A percentile compares a stretch with the other conserved stretches of the same genome.
Evolutionary conservation across 2,797 vertebrate genomes (phyloP).

Genomic region (Dipus sagitta): DNA sequence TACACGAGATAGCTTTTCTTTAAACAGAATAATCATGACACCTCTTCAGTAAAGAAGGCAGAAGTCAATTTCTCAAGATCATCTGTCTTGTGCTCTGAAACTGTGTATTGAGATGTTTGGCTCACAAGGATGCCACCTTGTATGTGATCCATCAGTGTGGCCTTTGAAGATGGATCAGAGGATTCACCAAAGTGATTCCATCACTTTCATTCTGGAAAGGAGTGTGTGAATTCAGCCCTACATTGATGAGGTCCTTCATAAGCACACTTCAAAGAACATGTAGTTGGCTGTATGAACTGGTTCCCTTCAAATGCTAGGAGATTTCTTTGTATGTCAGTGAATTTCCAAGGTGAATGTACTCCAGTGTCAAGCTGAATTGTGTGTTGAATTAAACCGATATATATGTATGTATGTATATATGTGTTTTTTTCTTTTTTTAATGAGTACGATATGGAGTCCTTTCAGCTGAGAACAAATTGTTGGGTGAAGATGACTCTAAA

Average conservation of each 20-base stretch:
- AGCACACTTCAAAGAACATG: slow-evolving; percentile 26
- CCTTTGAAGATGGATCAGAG: slow-evolving; percentile 36
- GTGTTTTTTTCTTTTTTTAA: too few relatives aligned
- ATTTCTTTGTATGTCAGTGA: slow-evolving; percentile 39
- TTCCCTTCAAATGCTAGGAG: neutral
- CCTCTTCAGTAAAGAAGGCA: neutral
- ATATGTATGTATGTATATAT: too few relatives aligned
- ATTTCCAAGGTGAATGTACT: slow-evolving; percentile 36
- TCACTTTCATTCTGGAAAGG: neutral
- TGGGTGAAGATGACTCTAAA: neutral
- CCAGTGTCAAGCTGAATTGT: neutral
- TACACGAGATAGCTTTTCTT: neutral
- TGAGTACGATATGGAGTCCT: neutral
- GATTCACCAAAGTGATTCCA: neutral
- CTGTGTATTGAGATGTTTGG: neutral
- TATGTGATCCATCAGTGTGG: neutral
- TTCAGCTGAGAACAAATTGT: neutral
- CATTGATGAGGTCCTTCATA: slow-evolving; percentile 44
- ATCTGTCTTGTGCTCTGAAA: neutral
- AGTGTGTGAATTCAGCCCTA: slow-evolving; percentile 24
- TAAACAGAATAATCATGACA: neutral
- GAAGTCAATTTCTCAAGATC: slow-evolving; percentile 24
- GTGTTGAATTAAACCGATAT: neutral
- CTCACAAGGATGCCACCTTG: neutral
- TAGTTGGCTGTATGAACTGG: neutral